Percentiles rank a stretch among this genome's conserved stretches.
Evolutionary conservation across 2,888 invertebrate genomes (phyloP).

Genomic region (Gasteruption jaculator): DNA sequence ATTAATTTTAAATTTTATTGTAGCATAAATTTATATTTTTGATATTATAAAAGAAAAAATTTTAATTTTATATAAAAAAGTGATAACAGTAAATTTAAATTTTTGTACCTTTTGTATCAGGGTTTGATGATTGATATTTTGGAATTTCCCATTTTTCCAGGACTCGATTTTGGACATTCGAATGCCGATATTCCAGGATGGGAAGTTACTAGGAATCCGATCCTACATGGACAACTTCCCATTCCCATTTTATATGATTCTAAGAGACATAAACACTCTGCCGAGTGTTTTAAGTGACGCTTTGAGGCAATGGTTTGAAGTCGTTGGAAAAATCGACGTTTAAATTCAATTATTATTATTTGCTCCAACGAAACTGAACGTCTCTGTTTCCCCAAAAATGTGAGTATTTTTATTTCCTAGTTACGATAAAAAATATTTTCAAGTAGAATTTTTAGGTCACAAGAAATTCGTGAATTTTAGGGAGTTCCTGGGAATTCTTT

Average conservation of each 20-base stretch:
- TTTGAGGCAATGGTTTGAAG: slow-evolving; percentile 97
- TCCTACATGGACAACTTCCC: slow-evolving; percentile 95
- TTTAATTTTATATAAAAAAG: too few relatives aligned
- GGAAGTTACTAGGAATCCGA: slow-evolving; percentile 61
- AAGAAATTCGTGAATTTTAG: too few relatives aligned
- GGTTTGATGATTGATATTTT: slow-evolving; percentile 13
- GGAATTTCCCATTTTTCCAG: too few relatives aligned
- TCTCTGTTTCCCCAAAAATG: slow-evolving; percentile 4
- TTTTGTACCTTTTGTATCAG: background rate
- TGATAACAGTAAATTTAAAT: background rate
- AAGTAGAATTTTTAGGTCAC: too few relatives aligned
- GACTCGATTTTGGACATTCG: slow-evolving; percentile 89
- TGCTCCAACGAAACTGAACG: background rate
- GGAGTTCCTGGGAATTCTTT: too few relatives aligned
- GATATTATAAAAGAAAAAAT: too few relatives aligned
- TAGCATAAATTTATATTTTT: too few relatives aligned
- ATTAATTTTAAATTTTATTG: too few relatives aligned
- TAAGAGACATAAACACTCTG: slow-evolving; percentile 81
- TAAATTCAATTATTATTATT: slow-evolving; percentile 16
- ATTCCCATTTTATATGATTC: slow-evolving; percentile 94
- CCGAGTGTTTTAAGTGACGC: slow-evolving; percentile 93
- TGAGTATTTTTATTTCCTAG: too few relatives aligned
- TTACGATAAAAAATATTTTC: too few relatives aligned
- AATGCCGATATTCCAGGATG: slow-evolving; percentile 67
- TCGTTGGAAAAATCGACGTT: slow-evolving; percentile 66